Evolutionary conservation across 2,797 vertebrate species (phyloP).

Genomic region (Etheostoma perlongum): DNA sequence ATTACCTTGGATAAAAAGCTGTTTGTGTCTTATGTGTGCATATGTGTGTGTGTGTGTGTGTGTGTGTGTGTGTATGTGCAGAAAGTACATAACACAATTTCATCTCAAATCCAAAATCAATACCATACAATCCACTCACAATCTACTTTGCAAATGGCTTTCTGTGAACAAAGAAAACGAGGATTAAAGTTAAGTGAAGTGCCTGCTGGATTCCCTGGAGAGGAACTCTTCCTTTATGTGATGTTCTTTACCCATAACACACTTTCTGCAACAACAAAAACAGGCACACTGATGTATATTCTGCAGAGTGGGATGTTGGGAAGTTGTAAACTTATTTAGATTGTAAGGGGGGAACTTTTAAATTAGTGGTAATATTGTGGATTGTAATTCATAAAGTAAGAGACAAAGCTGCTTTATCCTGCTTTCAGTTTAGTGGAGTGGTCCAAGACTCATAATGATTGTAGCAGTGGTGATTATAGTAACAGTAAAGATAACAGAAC

Average conservation of each 20-base stretch:
- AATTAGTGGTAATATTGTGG: slow-evolving; percentile 1
- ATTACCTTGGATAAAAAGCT: slow-evolving; percentile 8
- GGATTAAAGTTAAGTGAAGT: slow-evolving; percentile 34
- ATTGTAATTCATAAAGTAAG: background rate
- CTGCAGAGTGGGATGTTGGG: slow-evolving; percentile 9
- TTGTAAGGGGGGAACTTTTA: background rate
- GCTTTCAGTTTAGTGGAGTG: background rate
- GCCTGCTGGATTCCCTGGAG: slow-evolving; percentile 31
- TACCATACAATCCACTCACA: slow-evolving; percentile 53
- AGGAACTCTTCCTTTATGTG: slow-evolving; percentile 37
- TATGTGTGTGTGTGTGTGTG: background rate
- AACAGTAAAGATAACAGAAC: too few relatives aligned
- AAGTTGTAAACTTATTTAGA: slow-evolving; percentile 5
- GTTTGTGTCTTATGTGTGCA: background rate
- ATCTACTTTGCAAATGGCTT: slow-evolving; percentile 53
- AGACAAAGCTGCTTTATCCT: background rate
- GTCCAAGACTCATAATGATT: too few relatives aligned
- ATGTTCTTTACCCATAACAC: slow-evolving; percentile 8
- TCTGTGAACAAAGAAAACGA: slow-evolving; percentile 43
- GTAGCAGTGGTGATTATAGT: too few relatives aligned
- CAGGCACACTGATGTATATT: background rate
- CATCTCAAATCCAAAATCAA: slow-evolving; percentile 56
- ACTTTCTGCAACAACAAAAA: slow-evolving; percentile 3
- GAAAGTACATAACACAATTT: slow-evolving; percentile 39
- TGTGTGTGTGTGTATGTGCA: slow-evolving; percentile 1